A percentile compares a stretch with the other conserved stretches of the same genome.
phyloP scores from a whole-genome alignment of 23 tunicate genomes.

The Oikopleura vanhoeffeni region DNA sequence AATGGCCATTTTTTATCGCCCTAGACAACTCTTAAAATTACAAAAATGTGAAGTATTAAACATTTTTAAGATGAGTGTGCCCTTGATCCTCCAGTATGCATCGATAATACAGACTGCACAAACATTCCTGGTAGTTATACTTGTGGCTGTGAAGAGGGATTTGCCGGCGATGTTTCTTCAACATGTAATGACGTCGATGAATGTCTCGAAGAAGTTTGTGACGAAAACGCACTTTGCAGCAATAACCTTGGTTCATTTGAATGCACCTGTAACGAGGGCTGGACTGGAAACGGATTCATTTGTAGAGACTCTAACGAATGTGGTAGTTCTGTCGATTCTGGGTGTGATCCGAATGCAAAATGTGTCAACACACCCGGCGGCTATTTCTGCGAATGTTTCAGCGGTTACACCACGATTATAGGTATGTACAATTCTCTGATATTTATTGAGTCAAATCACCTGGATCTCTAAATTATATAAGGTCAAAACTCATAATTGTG shows the following conservation, averaged over 20 bases:
- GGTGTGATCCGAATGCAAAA: background rate
- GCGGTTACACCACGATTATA: background rate
- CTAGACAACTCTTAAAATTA: too few relatives aligned
- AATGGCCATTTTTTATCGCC: too few relatives aligned
- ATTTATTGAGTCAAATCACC: too few relatives aligned
- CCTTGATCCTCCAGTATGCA: background rate
- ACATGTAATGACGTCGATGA: background rate
- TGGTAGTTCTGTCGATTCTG: background rate
- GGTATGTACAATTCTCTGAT: too few relatives aligned
- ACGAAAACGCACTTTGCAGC: background rate
- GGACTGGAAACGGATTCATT: background rate
- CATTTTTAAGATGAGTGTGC: background rate
- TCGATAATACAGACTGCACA: background rate
- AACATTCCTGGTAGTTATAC: background rate
- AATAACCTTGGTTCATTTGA: background rate
- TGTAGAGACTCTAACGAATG: background rate
- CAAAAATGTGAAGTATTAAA: too few relatives aligned
- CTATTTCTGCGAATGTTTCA: background rate
- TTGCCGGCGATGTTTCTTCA: background rate
- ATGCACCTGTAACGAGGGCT: background rate
- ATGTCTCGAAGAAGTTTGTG: background rate
- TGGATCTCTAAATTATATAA: too few relatives aligned
- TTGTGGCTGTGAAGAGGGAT: background rate
- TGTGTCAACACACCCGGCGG: background rate
- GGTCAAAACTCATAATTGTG: too few relatives aligned